phyloP scores from a whole-genome alignment of 64 coral and sea anemone genomes.

The Astreopora myriophthalma region DNA sequence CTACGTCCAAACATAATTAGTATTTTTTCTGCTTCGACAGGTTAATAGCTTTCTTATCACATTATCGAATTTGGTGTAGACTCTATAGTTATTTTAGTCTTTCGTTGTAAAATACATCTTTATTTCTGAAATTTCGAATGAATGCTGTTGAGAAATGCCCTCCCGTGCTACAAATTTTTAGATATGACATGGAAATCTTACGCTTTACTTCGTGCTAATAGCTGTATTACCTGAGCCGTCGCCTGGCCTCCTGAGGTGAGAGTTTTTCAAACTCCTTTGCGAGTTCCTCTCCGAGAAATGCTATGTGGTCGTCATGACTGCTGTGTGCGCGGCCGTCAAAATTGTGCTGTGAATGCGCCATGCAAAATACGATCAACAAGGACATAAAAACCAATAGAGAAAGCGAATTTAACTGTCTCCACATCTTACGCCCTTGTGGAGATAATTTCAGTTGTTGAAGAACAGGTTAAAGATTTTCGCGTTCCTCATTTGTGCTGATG shows the following conservation, averaged over 20 bases:
- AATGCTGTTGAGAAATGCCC: too few species aligned
- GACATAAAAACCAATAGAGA: not conserved
- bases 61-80: too few species aligned
- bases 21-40: too few species aligned
- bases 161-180: too few species aligned
- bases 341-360: constrained; percentile 59
- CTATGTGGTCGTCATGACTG: constrained; percentile 72
- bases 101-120: not conserved
- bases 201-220: not conserved
- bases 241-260: constrained; percentile 76
- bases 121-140: too few species aligned
- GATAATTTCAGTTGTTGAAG: not conserved
- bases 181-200: too few species aligned
- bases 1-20: too few species aligned
- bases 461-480: not conserved
- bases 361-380: not conserved
- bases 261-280: constrained; percentile 89
- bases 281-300: constrained; percentile 88
- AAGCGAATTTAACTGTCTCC: not conserved
- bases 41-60: too few species aligned
- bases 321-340: constrained; percentile 56
- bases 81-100: not conserved
- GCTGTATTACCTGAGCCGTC: constrained; percentile 81
- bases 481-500: not conserved
- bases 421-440: not conserved